Evolutionary conservation across 2,797 vertebrate genomes (phyloP).

Genomic region (Acomys russatus): DNA sequence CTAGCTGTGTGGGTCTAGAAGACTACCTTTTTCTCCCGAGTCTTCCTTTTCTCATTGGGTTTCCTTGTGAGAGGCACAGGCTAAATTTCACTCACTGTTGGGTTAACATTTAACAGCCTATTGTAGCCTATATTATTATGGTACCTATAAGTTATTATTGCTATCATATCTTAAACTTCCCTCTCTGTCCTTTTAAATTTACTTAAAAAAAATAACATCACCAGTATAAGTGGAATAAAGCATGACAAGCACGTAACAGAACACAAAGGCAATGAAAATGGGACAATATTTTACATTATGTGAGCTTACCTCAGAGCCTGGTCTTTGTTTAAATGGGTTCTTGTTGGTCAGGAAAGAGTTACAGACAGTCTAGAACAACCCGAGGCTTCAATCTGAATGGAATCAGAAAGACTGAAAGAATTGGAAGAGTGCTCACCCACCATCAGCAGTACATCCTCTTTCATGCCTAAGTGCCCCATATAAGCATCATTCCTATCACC

Average conservation of each 20-base stretch:
- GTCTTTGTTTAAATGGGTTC: constrained; percentile 45
- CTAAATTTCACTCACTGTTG: not conserved
- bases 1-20: not conserved
- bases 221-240: not conserved
- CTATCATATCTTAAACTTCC: not conserved
- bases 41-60: not conserved
- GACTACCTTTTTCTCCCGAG: not conserved
- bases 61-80: not conserved
- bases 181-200: constrained; percentile 3
- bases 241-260: not conserved
- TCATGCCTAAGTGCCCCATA: not conserved
- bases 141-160: not conserved
- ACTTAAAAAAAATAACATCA: not conserved
- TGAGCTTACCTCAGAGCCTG: not conserved
- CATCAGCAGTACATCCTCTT: not conserved
- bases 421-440: not conserved
- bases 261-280: not conserved
- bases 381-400: not conserved
- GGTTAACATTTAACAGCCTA: not conserved
- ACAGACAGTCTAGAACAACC: not conserved
- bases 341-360: not conserved
- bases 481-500: not conserved
- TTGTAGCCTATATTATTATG: not conserved
- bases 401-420: not conserved
- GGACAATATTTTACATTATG: not conserved